Base-by-base conservation (phyloP, 2,797 vertebrate species). In the Thaleichthys pacificus region DNA sequence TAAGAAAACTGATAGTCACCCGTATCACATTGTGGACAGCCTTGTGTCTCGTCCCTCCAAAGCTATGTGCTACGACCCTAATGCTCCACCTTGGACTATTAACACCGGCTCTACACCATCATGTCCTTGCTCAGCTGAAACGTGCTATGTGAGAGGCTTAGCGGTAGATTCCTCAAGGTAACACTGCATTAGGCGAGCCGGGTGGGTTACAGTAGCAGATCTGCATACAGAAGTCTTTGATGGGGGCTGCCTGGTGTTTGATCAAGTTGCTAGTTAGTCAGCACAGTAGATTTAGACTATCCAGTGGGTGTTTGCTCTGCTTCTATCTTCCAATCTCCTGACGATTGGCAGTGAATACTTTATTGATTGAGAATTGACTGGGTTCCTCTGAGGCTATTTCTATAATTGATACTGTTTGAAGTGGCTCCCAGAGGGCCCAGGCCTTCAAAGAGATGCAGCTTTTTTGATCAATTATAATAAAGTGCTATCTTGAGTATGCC, bases 381-480 rank as follows among this genome's bases (percentile, higher is more conserved):
- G 69, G 62, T 81, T 88, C 88, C 84, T 90, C 84, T 9, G 85
- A 89, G 89, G 79, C 81, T 81, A 91, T 88, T 88, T 92, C 85
- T 90, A 90, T 93, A 92, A 93, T 91, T 92, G 89, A 92, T 91
- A 89, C 85, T 85, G 85, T 91, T 92, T 91, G 90, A 93, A 90
- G 89, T 85, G 70, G 56, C 51, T 88, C 88, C 84, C 83, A 73
- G 74, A 80, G 69, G 87, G 71, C 72, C 15, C 49, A 24, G 49
- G 66, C 21, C 62, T 90, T 91, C 89, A 92, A 89, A 88, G 88
- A 78, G 76, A 69, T 77, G 78, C 77, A 86, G 66, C 84, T 87
- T 86, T 90, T 91, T 91, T 90, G 85, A 92, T 92, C 88, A 91
- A 89, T 91, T 89, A 91, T 88, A 89, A 88, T 91, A 86, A 90